Base-by-base conservation (phyloP, 2,113 vertebrate species). In the Machaerirhynchus nigripectus region DNA sequence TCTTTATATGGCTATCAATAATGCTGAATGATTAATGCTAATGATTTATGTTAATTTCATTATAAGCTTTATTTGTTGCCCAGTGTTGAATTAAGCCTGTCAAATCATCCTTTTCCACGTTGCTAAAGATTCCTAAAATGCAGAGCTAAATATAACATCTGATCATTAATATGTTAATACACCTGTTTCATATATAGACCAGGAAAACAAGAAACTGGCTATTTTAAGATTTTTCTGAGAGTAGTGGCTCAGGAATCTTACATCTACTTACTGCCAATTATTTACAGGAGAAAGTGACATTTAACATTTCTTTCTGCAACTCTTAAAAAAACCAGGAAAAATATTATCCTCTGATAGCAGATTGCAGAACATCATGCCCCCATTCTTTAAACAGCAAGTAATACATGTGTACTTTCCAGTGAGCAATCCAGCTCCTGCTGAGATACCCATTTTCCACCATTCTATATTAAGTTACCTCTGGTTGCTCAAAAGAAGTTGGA, bases 1-100 rank as follows among this genome's bases (percentile, higher is more conserved):
- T 96, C 90, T 93, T 97, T 96, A 31, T 96, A 94, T 44, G 95
- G 97, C 97, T 97, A 97, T 98, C 98, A 97, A 97, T 98, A 98
- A 97, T 96, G 93, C 93, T 87, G 95, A 97, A 90, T 97, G 97
- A 98, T 98, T 96, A 97, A 98, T 97, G 98, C 94, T 98, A 97
- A 98, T 97, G 97, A 98, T 98, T 98, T 98, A 98, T 98, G 98
- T 97, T 98, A 98, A 98, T 98, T 98, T 98, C 95, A 96, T 98
- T 98, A 98, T 98, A 97, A 98, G 98, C 97, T 97, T 97, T 97
- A 97, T 98, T 97, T 97, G 97, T 97, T 97, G 97, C 98, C 97
- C 89, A 39, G 96, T 92, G 96, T 96, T 97, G 97, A 98, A 97
- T 97, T 97, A 97, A 97, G 90, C 92, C 95, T 96, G 97, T 98